Evolutionary conservation across 2,113 vertebrate genomes (phyloP).

Genomic region (Carassius auratus): DNA sequence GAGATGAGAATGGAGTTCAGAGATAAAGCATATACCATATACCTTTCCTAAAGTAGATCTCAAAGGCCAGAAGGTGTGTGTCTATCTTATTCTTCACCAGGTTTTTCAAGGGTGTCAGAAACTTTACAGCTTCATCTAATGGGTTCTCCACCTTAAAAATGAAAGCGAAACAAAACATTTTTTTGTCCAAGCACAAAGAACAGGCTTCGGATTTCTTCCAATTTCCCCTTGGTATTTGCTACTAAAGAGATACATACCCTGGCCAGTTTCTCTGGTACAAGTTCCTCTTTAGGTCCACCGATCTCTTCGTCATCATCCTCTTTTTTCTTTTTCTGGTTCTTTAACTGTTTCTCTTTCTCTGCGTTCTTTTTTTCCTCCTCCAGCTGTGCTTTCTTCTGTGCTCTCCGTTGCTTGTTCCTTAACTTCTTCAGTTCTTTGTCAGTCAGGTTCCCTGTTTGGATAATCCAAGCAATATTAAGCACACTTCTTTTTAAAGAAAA

Average conservation of each 20-base stretch:
- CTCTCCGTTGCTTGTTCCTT: constrained; percentile 95
- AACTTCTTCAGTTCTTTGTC: constrained; percentile 98
- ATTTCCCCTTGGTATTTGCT: background rate
- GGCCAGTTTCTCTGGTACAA: constrained; percentile 95
- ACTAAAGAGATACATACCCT: constrained; percentile 77
- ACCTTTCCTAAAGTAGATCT: constrained; percentile 99
- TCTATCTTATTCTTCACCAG: constrained; percentile 98
- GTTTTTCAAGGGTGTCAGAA: constrained; percentile 96
- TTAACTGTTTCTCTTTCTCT: constrained; percentile 96
- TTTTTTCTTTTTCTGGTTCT: constrained; percentile 99
- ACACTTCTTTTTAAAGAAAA: background rate
- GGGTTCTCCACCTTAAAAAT: constrained; percentile 89
- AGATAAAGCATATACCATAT: constrained; percentile 69
- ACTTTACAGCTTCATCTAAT: constrained; percentile 98
- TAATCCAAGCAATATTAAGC: background rate
- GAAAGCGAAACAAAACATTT: background rate
- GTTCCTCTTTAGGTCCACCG: constrained; percentile 96
- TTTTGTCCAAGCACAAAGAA: background rate
- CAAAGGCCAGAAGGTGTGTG: constrained; percentile 98
- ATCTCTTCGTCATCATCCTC: constrained; percentile 99
- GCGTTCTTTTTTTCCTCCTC: constrained; percentile 98
- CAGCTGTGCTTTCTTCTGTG: constrained; percentile 96
- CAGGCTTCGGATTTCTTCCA: background rate
- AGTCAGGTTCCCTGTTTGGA: constrained; percentile 86
- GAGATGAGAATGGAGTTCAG: background rate